Percentiles rank a stretch among this genome's conserved stretches.
Conservation (phyloP, 2,888 invertebrate species). For the Lymantria dispar region DNA sequence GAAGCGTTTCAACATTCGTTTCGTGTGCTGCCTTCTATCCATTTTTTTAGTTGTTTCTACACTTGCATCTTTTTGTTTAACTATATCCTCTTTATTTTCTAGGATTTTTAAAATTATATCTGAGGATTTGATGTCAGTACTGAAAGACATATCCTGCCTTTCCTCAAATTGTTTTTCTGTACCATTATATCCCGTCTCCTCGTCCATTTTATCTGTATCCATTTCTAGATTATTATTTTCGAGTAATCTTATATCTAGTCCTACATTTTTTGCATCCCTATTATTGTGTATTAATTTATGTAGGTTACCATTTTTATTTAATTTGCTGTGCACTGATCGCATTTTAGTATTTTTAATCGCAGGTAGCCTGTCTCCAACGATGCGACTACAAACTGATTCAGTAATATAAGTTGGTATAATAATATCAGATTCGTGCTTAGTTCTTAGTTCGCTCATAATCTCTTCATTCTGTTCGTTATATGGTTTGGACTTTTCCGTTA, state of each 20-base stretch:
- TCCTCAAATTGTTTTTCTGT: slow-evolving; percentile 8
- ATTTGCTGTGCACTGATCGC: background rate
- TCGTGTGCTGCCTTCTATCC: slow-evolving; percentile 45
- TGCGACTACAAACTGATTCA: slow-evolving; percentile 13
- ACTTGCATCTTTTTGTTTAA: background rate
- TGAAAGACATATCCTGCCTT: slow-evolving; percentile 16
- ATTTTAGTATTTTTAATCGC: background rate
- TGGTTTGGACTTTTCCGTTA: slow-evolving; percentile 31
- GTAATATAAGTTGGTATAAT: slow-evolving; percentile 4
- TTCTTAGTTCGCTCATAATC: slow-evolving; percentile 5
- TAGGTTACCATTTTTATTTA: background rate
- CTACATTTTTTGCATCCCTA: background rate
- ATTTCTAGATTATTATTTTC: slow-evolving; percentile 14
- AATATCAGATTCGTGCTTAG: background rate
- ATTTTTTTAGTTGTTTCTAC: slow-evolving; percentile 23
- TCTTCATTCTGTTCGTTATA: slow-evolving; percentile 16
- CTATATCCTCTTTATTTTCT: background rate
- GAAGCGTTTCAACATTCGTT: slow-evolving; percentile 49
- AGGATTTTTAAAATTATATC: slow-evolving; percentile 10
- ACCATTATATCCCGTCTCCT: slow-evolving; percentile 13
- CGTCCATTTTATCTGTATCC: slow-evolving; percentile 18
- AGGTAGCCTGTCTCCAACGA: background rate
- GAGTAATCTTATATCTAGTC: background rate
- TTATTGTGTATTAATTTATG: slow-evolving; percentile 3
- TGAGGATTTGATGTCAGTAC: slow-evolving; percentile 28